Base-by-base conservation (phyloP, 2,888 invertebrate genomes). In the Ichneumoninae sp. region DNA sequence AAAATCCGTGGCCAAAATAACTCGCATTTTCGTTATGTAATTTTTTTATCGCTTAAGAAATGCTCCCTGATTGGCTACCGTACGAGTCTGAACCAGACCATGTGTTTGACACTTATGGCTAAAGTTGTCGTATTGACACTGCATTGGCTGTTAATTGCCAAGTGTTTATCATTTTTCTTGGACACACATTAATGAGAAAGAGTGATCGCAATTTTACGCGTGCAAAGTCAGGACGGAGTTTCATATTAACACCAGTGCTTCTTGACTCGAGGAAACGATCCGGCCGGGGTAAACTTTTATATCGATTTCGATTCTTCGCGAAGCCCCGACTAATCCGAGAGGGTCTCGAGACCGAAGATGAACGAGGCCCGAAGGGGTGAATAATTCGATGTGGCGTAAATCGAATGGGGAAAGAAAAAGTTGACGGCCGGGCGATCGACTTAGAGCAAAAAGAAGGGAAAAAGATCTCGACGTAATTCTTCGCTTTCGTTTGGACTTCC, bases 271-370 rank as follows among this genome's bases (percentile, higher is more conserved):
- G 50, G 52, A 50, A 75, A 52, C 36, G 65, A 52, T 65, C 30
- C 30, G 52, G 66, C 26, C 5, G 36, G 40, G 10, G 40, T 19
- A 57, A 54, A 66, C n/a, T 66, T 76, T 22, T 40, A 52, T 66
- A 76, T 76, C 47, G 65, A 75, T 75, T 75, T 40, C 63, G 13
- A 50, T 19, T 19, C 50, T 22, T 7, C 19, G 36, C 30, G 22
- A 30, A 36, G 63, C 63, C 30, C 65, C 6, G 36, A 50, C 70
- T 70, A 63, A 78, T 70, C 47, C 26, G 65, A 52, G 65, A 54
- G 52, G 50, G 52, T 71, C 79, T 54, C 70, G 71, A 71, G 65
- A 65, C 26, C 65, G 70, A 71, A 65, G 79, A 79, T 65, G 79
- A 63, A 79, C 52, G 79, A 65, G 50, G 47, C 47, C 33, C 65